Conservation (phyloP, 2,113 vertebrate species). For the Rhagologus leucostigma region DNA sequence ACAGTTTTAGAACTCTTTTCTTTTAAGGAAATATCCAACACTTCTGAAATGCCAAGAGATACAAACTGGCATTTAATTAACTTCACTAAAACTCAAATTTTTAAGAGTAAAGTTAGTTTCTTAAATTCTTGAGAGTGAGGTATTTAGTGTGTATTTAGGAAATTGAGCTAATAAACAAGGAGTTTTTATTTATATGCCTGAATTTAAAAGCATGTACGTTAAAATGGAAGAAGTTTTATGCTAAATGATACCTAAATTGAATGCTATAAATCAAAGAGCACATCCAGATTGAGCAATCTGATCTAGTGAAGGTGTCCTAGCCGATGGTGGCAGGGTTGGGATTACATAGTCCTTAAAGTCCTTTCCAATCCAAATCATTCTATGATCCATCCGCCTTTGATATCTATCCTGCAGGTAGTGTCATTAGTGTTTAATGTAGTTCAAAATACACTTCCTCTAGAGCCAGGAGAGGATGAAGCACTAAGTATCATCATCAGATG, state of each 20-base stretch:
- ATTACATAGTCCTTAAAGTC: background rate
- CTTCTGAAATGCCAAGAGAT: background rate
- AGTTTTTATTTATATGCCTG: background rate
- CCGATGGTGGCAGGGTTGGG: rapidly evolving
- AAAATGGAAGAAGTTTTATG: background rate
- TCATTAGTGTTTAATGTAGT: background rate
- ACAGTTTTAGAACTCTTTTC: background rate
- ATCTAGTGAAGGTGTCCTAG: background rate
- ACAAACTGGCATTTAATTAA: background rate
- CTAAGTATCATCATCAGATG: background rate
- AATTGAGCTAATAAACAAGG: background rate
- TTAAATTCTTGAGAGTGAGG: background rate
- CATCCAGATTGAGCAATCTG: background rate
- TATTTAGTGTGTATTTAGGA: background rate
- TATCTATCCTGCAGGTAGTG: background rate
- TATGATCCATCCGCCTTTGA: background rate
- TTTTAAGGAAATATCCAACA: background rate
- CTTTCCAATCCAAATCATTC: background rate
- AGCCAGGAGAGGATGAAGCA: background rate
- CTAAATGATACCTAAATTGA: background rate
- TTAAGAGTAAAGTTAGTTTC: background rate
- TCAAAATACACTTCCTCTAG: background rate
- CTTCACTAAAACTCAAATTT: background rate
- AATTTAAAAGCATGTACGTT: background rate
- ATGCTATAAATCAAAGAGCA: background rate